Evolutionary conservation across 1,140 invertebrate genomes (phyloP).

Genomic region (Colletes gigas): DNA sequence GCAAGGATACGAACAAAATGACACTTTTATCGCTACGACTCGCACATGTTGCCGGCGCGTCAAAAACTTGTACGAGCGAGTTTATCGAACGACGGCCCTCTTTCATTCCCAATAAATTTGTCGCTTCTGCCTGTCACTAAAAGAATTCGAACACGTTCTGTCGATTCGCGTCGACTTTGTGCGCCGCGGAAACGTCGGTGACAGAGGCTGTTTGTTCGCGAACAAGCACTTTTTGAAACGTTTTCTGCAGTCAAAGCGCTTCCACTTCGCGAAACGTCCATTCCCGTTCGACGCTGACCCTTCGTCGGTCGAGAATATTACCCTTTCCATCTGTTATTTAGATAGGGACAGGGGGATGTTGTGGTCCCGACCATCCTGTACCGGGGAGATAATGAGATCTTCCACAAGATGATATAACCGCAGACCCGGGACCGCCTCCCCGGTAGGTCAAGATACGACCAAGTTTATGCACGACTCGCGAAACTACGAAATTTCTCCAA

Average conservation of each 20-base stretch:
- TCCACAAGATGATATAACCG: slow-evolving; percentile 15
- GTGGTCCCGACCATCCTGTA: slow-evolving; percentile 15
- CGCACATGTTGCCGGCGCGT: too few species aligned
- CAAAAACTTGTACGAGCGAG: too few species aligned
- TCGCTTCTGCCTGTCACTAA: background rate
- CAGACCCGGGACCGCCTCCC: background rate
- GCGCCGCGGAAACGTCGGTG: too few species aligned
- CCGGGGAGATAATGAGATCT: slow-evolving; percentile 37
- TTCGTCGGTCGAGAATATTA: slow-evolving; percentile 26
- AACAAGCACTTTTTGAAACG: background rate
- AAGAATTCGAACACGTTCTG: background rate
- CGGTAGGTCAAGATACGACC: background rate
- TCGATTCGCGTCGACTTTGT: background rate
- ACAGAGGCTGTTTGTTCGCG: background rate
- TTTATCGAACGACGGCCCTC: too few species aligned
- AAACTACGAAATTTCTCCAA: too few species aligned
- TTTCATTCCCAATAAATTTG: background rate
- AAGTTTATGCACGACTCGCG: background rate
- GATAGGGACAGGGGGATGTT: slow-evolving; percentile 25
- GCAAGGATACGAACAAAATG: too few species aligned
- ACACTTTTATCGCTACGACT: too few species aligned
- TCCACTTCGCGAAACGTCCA: too few species aligned
- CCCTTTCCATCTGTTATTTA: slow-evolving; percentile 48
- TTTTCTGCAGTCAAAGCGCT: background rate
- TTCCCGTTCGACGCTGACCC: background rate